Evolutionary conservation across 2,797 vertebrate species (phyloP).

Genomic region (Antrozous pallidus): DNA sequence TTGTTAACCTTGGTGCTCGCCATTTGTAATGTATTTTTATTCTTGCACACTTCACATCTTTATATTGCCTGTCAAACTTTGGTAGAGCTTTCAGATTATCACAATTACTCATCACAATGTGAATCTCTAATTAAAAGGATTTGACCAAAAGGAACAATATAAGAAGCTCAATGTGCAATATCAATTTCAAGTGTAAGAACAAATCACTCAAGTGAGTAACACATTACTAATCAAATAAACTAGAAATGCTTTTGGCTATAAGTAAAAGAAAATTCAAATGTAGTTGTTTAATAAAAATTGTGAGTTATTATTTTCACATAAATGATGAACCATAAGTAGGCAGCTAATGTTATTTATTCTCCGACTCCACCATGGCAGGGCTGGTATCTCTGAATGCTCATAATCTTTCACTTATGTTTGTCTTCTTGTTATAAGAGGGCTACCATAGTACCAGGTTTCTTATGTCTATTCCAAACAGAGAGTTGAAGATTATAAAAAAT

Average conservation of each 20-base stretch:
- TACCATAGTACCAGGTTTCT: not conserved
- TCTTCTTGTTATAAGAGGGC: not conserved
- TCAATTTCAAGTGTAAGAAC: not conserved
- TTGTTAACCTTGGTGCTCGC: not conserved
- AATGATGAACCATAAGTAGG: not conserved
- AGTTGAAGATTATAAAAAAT: not conserved
- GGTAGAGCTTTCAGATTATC: not conserved
- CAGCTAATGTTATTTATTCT: not conserved
- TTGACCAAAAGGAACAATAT: not conserved
- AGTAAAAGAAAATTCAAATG: not conserved
- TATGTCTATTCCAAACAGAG: not conserved
- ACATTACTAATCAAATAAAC: not conserved
- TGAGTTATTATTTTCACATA: not conserved
- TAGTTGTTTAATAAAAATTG: not conserved
- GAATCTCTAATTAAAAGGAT: not conserved
- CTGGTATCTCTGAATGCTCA: not conserved
- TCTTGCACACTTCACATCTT: not conserved
- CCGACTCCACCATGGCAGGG: accelerated
- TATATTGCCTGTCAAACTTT: not conserved
- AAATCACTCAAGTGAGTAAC: not conserved
- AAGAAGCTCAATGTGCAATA: not conserved
- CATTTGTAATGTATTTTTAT: not conserved
- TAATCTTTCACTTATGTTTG: not conserved
- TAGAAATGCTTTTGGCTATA: not conserved
- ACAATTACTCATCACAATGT: not conserved